These are phyloP conservation scores for Passer montanus DNA, from an alignment of 2,113 vertebrate species.

Conservation along the genomic window DNA sequence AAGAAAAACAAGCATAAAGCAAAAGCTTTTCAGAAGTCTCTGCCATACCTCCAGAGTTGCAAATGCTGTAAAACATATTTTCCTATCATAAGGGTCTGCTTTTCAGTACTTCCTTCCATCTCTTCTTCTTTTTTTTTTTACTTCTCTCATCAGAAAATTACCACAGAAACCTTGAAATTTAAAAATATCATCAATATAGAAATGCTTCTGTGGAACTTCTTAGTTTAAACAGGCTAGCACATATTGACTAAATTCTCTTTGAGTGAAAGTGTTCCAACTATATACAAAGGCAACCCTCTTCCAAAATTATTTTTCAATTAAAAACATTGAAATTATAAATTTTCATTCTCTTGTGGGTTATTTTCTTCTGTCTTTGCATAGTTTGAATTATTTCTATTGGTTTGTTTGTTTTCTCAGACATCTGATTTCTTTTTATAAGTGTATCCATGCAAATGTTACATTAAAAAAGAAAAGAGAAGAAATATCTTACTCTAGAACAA, in stretches of 20 bases:
- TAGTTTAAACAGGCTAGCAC: not conserved
- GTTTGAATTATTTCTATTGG: not conserved
- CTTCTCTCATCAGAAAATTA: not conserved
- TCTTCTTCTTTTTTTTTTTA: not conserved
- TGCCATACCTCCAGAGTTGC: not conserved
- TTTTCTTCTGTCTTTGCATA: not conserved
- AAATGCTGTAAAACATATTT: not conserved
- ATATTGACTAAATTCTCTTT: not conserved
- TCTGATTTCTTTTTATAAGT: not conserved
- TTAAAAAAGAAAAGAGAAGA: not conserved
- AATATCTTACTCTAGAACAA: not conserved
- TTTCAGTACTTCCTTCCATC: not conserved
- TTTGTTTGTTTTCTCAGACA: not conserved
- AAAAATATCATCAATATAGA: not conserved
- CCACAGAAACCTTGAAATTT: not conserved
- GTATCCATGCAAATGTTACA: not conserved
- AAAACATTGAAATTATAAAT: not conserved
- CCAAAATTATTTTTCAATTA: not conserved
- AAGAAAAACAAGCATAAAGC: not conserved
- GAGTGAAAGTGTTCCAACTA: not conserved
- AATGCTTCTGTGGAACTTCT: not conserved
- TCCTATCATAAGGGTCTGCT: not conserved
- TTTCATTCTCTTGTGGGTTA: not conserved
- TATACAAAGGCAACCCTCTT: not conserved
- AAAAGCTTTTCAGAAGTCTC: not conserved